These are phyloP conservation scores for Cryptophagus acutangulus DNA, from an alignment of 2,888 invertebrate species.

Conservation along the genomic window DNA sequence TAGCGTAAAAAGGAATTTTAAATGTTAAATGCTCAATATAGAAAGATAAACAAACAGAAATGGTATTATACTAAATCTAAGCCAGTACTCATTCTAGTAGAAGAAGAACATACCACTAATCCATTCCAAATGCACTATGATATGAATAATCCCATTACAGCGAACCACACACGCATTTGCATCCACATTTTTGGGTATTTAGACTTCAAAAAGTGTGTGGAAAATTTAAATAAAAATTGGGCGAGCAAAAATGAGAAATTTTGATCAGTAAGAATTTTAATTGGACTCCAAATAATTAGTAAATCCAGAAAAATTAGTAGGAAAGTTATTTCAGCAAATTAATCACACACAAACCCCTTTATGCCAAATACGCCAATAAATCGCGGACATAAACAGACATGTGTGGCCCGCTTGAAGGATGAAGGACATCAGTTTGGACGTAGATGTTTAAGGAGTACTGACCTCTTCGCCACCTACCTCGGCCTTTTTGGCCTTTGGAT, in stretches of 20 bases:
- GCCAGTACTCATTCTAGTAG: constrained; percentile 42
- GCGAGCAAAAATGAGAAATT: not conserved
- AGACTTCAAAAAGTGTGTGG: constrained; percentile 1
- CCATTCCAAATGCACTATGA: constrained; percentile 36
- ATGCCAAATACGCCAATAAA: no score
- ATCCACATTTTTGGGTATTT: not conserved
- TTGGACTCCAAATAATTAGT: constrained; percentile 2
- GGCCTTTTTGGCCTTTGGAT: constrained; percentile 74
- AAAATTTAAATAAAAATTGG: not conserved
- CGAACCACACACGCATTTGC: constrained; percentile 12
- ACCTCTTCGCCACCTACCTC: constrained; percentile 63
- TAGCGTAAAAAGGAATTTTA: no score
- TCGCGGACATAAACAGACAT: no score
- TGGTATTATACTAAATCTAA: constrained; percentile 39
- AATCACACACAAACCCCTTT: no score
- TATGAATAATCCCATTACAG: constrained; percentile 15
- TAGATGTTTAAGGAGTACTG: constrained; percentile 40
- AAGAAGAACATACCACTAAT: constrained; percentile 39
- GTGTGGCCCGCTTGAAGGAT: no score
- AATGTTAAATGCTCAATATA: no score
- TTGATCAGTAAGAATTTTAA: no score
- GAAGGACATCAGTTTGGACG: not conserved
- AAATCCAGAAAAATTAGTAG: constrained; percentile 4
- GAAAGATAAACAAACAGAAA: no score
- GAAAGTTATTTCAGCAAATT: no score